Evolutionary conservation across 2,888 invertebrate species (phyloP), one percentile per base, ranked within the genome.

Genomic region (Physocephala rufipes): DNA sequence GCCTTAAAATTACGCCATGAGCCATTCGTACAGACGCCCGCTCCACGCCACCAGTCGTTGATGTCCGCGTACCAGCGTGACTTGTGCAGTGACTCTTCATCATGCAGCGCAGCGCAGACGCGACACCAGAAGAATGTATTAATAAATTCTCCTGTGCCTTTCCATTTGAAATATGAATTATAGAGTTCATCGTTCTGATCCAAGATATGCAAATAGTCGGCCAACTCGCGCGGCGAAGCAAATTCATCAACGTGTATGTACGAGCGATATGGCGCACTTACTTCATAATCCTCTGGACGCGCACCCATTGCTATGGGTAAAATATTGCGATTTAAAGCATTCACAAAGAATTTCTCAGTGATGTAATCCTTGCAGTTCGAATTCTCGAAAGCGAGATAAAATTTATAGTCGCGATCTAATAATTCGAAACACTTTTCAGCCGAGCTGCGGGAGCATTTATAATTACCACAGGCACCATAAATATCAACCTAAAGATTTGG

Each of bases 201-300:
- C 71, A 98, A 88, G 66, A 92, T 90, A 75, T 91, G 90, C 70
- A 98, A 88, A 86, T 97, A 97, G 43, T 91, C 90, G 49, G 97
- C 97, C 74, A 98, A 88, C 78, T 95, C 93, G 80, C 92, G 91
- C 0, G 97, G 93, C 26, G 93, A 92, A 43, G 91, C 91, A 84
- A 97, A 98, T 85, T 98, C 97, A 83, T 98, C 97, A 26, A 98
- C 96, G 87, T 98, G 97, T 73, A 98, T 93, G 87, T 94, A 98
- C 3, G 96, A 96, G 79, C 94, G 92, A 82, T 93, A 91, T 0
- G 98, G 98, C 2, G 97, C 94, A 76, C 92, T 91, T 61, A 93
- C 90, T 73, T 92, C 92, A 86, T 98, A 98, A 84, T 98, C 97
- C 72, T 93, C 92, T 0, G 95, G 95, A 61, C 94, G 91, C 0